These are phyloP conservation scores for Pteruthius melanotis DNA, from an alignment of 2,113 vertebrate species.

Conservation along the genomic window DNA sequence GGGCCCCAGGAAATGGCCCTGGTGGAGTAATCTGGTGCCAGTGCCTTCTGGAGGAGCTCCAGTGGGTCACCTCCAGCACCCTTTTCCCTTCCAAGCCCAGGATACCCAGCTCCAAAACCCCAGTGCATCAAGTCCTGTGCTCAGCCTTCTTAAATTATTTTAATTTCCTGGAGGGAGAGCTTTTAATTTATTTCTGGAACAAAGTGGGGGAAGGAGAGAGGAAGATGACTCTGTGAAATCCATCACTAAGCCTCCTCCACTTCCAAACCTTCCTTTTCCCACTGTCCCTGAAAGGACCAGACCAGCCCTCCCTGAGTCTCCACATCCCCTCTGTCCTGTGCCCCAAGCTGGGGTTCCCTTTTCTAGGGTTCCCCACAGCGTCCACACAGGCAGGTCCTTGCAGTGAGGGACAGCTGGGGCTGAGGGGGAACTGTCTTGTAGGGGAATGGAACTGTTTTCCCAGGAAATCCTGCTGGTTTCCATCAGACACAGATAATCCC, in stretches of 20 bases:
- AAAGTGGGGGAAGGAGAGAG: neutral
- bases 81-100: neutral
- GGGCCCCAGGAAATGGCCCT: neutral
- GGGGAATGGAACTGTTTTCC: neutral
- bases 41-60: neutral
- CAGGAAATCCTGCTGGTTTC: neutral
- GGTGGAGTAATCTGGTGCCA: neutral
- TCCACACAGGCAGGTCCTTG: neutral
- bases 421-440: neutral
- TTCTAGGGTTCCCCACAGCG: neutral
- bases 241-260: neutral
- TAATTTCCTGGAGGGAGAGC: constrained; percentile 50
- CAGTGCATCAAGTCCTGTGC: neutral
- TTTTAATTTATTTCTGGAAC: constrained; percentile 49
- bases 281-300: neutral
- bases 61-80: neutral
- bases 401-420: neutral
- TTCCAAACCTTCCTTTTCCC: neutral
- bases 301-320: neutral
- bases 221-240: neutral
- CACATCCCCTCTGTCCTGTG: neutral
- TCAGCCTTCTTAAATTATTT: neutral
- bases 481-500: neutral
- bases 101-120: neutral
- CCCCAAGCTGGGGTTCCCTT: neutral